Base-by-base conservation (phyloP, 2,113 vertebrate species). In the Pterocles burchelli region DNA sequence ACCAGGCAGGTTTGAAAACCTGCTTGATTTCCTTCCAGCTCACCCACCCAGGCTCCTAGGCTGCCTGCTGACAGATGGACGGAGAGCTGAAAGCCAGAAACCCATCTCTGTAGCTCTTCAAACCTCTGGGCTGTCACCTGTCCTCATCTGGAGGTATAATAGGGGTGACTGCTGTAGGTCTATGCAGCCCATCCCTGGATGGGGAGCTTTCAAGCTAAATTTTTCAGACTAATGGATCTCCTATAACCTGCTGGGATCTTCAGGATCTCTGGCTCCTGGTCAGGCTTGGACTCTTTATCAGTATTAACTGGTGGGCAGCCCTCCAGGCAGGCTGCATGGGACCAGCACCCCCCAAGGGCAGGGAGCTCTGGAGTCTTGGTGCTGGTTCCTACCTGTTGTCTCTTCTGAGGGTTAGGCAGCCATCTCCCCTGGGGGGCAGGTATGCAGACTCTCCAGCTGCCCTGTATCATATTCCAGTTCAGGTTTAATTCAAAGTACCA, bases 1-100 rank as follows among this genome's bases (percentile, higher is more conserved):
- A 88, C 88, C 88, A 81, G 88, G 90, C 95, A 78, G 90, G 88
- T 92, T 95, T 89, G 86, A 14, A 57, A 92, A 95, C 80, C 83
- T 86, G 95, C 92, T 80, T 46, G 72, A 68, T 94, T 90, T 93
- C 92, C 88, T 92, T 49, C 24, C 88, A 75, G 52, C 85, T 93
- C 76, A 41, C 26, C 57, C 2, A 0, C 36, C 76, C 85, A 45
- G 48, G 48, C 72, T 92, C n/a, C 25, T 63, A 3, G 65, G 72
- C 57, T 74, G 51, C 41, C 75, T 90, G 59, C 41, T 46, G 46
- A 54, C 33, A 43, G 75, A 5, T 2, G 1, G 55, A 48, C 10
- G 1, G 34, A 38, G 65, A 90, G 59, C 66, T 54, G 74, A 25
- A 33, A 85, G 77, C 25, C 78, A 67, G 16, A 33, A 59, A 22